Conservation (phyloP, 2,797 vertebrate genomes). For the Antennarius maculatus region DNA sequence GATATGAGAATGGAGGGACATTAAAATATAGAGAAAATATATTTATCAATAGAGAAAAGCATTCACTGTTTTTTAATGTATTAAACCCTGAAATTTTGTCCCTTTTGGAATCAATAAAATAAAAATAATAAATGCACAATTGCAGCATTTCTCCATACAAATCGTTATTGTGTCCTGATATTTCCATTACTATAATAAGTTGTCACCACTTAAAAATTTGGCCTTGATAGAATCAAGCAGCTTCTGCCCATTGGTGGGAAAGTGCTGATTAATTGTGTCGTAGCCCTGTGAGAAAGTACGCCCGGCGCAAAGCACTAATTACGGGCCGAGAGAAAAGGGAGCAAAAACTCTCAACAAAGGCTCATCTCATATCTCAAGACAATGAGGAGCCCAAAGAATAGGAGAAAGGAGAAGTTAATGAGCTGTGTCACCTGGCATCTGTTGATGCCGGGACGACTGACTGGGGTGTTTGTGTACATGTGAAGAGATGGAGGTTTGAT, state of each 20-base stretch:
- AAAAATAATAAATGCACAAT: neutral
- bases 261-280: slow-evolving; percentile 87
- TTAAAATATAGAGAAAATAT: no score
- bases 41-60: neutral
- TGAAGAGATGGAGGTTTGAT: slow-evolving; percentile 30
- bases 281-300: slow-evolving; percentile 87
- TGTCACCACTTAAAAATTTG: slow-evolving; percentile 68
- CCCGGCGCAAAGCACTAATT: slow-evolving; percentile 86
- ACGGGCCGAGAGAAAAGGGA: slow-evolving; percentile 78
- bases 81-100: neutral
- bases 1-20: neutral
- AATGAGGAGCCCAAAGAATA: slow-evolving; percentile 83
- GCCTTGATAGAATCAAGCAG: slow-evolving; percentile 79
- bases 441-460: slow-evolving; percentile 64
- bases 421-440: slow-evolving; percentile 85
- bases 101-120: slow-evolving; percentile 4
- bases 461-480: slow-evolving; percentile 45
- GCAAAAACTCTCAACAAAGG: slow-evolving; percentile 85
- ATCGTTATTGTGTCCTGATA: slow-evolving; percentile 19
- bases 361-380: slow-evolving; percentile 87
- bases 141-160: slow-evolving; percentile 24
- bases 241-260: slow-evolving; percentile 85
- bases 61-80: slow-evolving; percentile 1
- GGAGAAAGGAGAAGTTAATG: slow-evolving; percentile 80
- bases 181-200: slow-evolving; percentile 50